Evolutionary conservation across 2,797 vertebrate species (phyloP), one percentile per base, ranked within the genome.

Genomic region (Peromyscus nudipes): DNA sequence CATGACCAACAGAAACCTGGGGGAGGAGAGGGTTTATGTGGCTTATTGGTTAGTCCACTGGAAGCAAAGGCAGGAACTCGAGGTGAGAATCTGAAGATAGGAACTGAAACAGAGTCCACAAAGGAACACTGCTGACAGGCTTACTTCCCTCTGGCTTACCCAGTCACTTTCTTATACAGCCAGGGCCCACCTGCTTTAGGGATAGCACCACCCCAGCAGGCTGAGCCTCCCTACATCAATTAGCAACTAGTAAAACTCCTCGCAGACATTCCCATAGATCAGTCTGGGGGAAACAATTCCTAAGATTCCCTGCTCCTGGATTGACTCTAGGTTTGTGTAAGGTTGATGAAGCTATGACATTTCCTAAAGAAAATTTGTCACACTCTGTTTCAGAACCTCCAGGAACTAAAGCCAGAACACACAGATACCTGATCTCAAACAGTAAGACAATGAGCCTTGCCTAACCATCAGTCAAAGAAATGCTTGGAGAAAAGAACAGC

Each of bases 361-460:
- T n/a, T 4, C 3, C 6, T 92, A 60, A 92, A 34, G 29, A 85
- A 95, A 95, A 91, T 13, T 25, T 10, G 75, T 81, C 37, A 71
- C 76, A 87, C 55, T 46, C 57, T 6, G 40, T 73, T 81, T 95
- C 77, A 84, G 62, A 94, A 88, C 12, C 55, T 89, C 80, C 46
- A 67, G 86, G 46, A 94, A 95, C 57, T 79, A 89, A 85, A 60
- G 19, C 19, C 73, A 95, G 60, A 91, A 57, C 27, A 46, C 49
- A 40, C n/a, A 85, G 65, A 25, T 60, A 14, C 25, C 25, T 40
- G 64, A 5, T n/a, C 23, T 82, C n/a, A 91, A 96, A 76, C 7
- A 67, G 37, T 14, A 90, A 80, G 34, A 43, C n/a, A 84, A 62
- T n/a, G 7, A 34, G 27, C 43, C 43, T 49, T 69, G 37, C 4